Evolutionary conservation across 2,797 vertebrate genomes (phyloP).

Genomic region (Buphagus erythrorhynchus): DNA sequence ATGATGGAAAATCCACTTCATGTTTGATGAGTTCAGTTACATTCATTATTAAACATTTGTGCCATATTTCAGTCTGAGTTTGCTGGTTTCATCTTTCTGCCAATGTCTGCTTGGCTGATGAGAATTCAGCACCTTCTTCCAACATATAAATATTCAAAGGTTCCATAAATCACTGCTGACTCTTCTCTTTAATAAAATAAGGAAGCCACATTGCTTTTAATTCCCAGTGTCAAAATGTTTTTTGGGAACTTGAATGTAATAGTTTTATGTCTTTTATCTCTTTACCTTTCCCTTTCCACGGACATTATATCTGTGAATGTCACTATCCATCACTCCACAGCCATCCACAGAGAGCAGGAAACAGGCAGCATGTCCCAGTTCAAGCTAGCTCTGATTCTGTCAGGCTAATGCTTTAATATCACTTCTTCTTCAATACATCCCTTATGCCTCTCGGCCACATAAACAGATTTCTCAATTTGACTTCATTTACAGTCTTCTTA

Average conservation of each 20-base stretch:
- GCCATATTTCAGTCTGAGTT: not conserved
- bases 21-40: not conserved
- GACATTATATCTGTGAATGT: not conserved
- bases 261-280: not conserved
- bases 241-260: not conserved
- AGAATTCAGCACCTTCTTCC: not conserved
- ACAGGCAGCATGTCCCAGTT: not conserved
- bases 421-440: not conserved
- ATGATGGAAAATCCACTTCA: slow-evolving; percentile 4
- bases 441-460: not conserved
- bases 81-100: slow-evolving; percentile 23
- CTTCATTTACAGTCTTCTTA: not conserved
- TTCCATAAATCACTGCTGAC: not conserved
- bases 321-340: not conserved
- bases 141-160: not conserved
- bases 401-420: not conserved
- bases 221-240: not conserved
- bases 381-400: not conserved
- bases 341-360: not conserved
- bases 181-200: not conserved
- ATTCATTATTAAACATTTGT: not conserved
- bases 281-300: not conserved
- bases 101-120: slow-evolving; percentile 32
- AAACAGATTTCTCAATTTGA: not conserved
- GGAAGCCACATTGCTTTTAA: not conserved